Percentiles rank a stretch among this genome's conserved stretches.
phyloP scores from a whole-genome alignment of 2,888 invertebrate species.

The Drosophila tanythrix region DNA sequence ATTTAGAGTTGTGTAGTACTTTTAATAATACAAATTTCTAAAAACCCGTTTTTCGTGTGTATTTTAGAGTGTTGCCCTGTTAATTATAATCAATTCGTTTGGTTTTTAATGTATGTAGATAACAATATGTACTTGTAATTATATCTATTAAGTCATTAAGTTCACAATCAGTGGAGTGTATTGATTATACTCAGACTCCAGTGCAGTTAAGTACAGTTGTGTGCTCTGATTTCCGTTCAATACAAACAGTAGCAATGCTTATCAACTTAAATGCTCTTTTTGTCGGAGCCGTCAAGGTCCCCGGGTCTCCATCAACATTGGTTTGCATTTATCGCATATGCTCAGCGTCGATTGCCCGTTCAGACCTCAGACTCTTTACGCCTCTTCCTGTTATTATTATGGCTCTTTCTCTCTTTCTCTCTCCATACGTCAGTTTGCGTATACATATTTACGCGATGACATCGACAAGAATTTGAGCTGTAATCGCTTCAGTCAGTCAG shows the following conservation, averaged over 20 bases:
- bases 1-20: background rate
- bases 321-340: conserved; percentile 50
- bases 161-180: background rate
- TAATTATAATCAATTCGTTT: background rate
- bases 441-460: conserved; percentile 44
- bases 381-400: conserved; percentile 49
- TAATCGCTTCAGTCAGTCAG: conserved; percentile 64
- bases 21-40: background rate
- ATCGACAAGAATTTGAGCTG: conserved; percentile 57
- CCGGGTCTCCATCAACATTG: conserved; percentile 24
- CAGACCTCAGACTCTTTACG: background rate
- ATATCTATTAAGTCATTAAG: background rate
- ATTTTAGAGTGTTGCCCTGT: background rate
- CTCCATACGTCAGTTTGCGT: conserved; percentile 2
- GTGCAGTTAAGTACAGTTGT: conserved; percentile 52
- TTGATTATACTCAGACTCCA: background rate
- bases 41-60: background rate
- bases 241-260: conserved; percentile 33
- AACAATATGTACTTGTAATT: background rate
- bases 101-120: background rate
- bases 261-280: conserved; percentile 33
- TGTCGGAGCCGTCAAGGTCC: conserved; percentile 37
- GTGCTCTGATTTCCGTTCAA: conserved; percentile 36
- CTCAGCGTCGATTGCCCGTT: conserved; percentile 16
- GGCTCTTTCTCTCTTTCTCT: conserved; percentile 8